Conservation (phyloP, 2,797 vertebrate species). For the Antrozous pallidus region DNA sequence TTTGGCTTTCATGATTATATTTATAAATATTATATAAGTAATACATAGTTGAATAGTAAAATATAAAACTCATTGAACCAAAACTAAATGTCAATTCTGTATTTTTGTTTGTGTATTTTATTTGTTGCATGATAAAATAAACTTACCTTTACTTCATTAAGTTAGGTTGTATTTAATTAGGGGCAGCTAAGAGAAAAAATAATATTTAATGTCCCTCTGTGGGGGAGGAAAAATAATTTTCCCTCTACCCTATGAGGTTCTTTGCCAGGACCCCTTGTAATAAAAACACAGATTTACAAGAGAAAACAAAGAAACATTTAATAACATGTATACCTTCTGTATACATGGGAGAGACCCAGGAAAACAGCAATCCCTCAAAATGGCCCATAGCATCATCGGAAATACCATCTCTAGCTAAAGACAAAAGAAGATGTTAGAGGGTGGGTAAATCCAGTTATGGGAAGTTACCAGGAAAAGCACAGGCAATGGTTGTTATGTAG, state of each 20-base stretch:
- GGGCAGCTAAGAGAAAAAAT: background rate
- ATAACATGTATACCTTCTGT: background rate
- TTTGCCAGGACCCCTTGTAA: background rate
- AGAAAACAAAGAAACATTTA: background rate
- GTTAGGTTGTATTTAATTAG: background rate
- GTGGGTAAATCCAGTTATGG: background rate
- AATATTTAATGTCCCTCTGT: background rate
- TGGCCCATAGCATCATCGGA: background rate
- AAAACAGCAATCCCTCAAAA: background rate
- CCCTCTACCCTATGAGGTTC: background rate
- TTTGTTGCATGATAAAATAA: constrained; percentile 39
- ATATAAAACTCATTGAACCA: constrained; percentile 58
- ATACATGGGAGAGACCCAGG: background rate
- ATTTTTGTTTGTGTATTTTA: constrained; percentile 55
- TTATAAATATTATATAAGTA: background rate
- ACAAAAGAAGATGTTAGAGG: background rate
- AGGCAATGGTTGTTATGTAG: background rate
- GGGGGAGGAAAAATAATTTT: background rate
- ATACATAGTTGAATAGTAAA: background rate
- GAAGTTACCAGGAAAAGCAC: background rate
- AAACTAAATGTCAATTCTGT: constrained; percentile 56
- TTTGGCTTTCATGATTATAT: constrained; percentile 18
- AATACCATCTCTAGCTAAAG: background rate
- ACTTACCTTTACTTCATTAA: constrained; percentile 3
- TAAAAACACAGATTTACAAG: background rate